phyloP scores from a whole-genome alignment of 2,113 vertebrate genomes.

The human region GRCh38 chr5:3068001-3068500 shows the following conservation, averaged over 20 bases:
- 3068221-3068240: rapidly evolving
- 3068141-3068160: rapidly evolving
- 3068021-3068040: rapidly evolving
- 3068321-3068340: not conserved
- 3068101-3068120: not conserved
- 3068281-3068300: rapidly evolving
- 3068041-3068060: rapidly evolving
- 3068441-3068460: too few relatives aligned
- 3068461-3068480: too few relatives aligned
- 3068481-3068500: not conserved
- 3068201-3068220: not conserved
- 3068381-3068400: not conserved
- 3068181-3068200: rapidly evolving
- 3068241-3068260: rapidly evolving
- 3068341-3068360: not conserved
- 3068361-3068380: rapidly evolving
- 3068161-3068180: rapidly evolving
- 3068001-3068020: rapidly evolving
- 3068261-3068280: not conserved
- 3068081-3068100: rapidly evolving
- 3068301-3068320: rapidly evolving
- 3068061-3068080: rapidly evolving
- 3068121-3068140: rapidly evolving
- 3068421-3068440: not conserved
- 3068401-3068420: not conserved